Conservation (phyloP, 2,113 vertebrate species). For the Numenius arquata region DNA sequence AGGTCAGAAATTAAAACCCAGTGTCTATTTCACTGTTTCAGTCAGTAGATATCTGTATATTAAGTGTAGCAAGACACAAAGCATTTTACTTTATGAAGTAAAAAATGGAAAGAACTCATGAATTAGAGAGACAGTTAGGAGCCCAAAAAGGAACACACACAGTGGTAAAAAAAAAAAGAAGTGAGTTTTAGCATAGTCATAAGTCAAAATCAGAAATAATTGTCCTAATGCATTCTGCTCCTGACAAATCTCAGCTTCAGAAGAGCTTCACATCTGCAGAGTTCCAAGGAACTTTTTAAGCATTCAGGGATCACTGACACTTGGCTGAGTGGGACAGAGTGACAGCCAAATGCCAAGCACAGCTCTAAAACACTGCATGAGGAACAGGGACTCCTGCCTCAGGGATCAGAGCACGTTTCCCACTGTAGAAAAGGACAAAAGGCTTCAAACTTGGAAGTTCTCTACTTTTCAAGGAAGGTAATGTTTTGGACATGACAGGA, state of each 20-base stretch:
- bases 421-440: background rate
- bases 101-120: background rate
- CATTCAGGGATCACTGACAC: background rate
- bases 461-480: background rate
- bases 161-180: conserved; percentile 7
- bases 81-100: background rate
- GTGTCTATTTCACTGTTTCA: background rate
- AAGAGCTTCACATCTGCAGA: background rate
- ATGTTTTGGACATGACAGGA: background rate
- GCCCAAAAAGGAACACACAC: background rate
- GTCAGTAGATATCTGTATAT: background rate
- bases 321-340: background rate
- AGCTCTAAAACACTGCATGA: background rate
- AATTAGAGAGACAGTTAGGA: background rate
- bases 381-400: background rate
- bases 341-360: conserved; percentile 29
- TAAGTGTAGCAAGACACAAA: background rate
- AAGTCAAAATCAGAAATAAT: background rate
- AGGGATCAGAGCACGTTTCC: background rate
- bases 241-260: background rate
- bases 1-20: background rate
- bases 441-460: background rate
- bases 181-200: background rate
- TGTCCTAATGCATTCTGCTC: background rate
- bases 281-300: background rate